Evolutionary conservation across 2,113 vertebrate species (phyloP), one percentile per base, ranked within the genome.

Genomic region (Ellobius talpinus): DNA sequence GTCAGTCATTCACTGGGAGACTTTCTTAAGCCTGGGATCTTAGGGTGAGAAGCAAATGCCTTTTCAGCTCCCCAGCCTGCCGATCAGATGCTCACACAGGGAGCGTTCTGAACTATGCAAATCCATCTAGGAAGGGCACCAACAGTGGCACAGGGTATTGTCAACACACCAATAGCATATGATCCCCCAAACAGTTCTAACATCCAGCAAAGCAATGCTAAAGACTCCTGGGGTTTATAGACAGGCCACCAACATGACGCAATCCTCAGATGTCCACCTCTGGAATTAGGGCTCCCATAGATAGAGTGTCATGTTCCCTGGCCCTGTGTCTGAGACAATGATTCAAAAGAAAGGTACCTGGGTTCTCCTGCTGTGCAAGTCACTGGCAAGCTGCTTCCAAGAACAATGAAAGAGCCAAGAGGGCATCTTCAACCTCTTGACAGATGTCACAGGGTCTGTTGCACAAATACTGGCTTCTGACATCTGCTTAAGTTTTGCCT

Each of bases 381-480:
- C 12, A 3, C 19, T 14, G n/a, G 29, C 4, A 36, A 1, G 82
- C 42, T 1, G 3, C 2, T 12, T 24, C 16, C 0, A 36, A 10
- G 6, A 24, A 14, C n/a, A 55, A 2, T 0, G 24, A 3, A 14
- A 2, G 11, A 16, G 12, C 4, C 89, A 58, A 47, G 16, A 11
- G 21, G 1, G 13, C 23, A 47, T 16, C 1, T 9, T 26, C 39
- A 24, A 13, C 11, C 4, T 52, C 61, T 19, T 3, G 31, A 31
- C 3, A 3, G 19, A 5, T 14, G 39, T 14, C 42, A 3, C 39
- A 8, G 47, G 70, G 26, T 42, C 24, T 31, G 52, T 90, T 81
- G 21, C 24, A 55, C 3, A 26, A 36, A 65, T 17, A 8, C 13
- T 9, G 74, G 5, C 55, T 90, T 65, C 45, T 17, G 7, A 23